These are phyloP conservation scores for Eulemur coronatus DNA, from an alignment of 2,797 vertebrate species.

Conservation along the genomic window DNA sequence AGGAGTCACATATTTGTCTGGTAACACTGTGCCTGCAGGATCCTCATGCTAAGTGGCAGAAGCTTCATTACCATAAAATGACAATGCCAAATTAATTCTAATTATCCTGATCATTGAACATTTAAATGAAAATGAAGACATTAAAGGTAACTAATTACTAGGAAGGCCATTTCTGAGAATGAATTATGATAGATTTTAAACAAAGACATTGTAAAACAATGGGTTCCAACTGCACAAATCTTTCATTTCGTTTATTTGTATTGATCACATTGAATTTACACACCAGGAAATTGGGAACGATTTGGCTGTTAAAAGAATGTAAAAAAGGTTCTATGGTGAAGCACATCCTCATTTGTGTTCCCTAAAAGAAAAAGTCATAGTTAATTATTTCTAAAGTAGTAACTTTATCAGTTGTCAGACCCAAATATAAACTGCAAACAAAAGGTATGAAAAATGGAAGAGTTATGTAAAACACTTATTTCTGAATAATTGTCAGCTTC, in stretches of 20 bases:
- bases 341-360: not conserved
- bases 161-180: slow-evolving; percentile 82
- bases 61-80: slow-evolving; percentile 86
- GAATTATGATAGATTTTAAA: slow-evolving; percentile 77
- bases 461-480: not conserved
- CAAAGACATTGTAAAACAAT: slow-evolving; percentile 69
- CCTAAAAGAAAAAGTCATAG: slow-evolving; percentile 38
- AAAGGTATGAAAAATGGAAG: not conserved
- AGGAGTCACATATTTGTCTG: slow-evolving; percentile 80
- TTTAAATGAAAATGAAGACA: slow-evolving; percentile 92
- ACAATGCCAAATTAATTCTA: slow-evolving; percentile 92
- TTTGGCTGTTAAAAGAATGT: slow-evolving; percentile 66
- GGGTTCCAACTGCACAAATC: slow-evolving; percentile 42
- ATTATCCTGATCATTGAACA: slow-evolving; percentile 93
- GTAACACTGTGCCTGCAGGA: slow-evolving; percentile 84
- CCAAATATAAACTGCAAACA: slow-evolving; percentile 38
- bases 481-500: not conserved
- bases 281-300: slow-evolving; percentile 67
- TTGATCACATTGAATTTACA: slow-evolving; percentile 62
- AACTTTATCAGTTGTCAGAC: slow-evolving; percentile 49
- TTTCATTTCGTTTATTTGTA: slow-evolving; percentile 75
- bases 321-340: slow-evolving; percentile 29
- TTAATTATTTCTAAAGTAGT: slow-evolving; percentile 50
- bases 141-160: slow-evolving; percentile 92
- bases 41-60: slow-evolving; percentile 85